A percentile compares a stretch with the other conserved stretches of the same genome.
These are phyloP conservation scores for Deroplatys truncata DNA, from an alignment of 2,888 invertebrate genomes.

Conservation along the genomic window DNA sequence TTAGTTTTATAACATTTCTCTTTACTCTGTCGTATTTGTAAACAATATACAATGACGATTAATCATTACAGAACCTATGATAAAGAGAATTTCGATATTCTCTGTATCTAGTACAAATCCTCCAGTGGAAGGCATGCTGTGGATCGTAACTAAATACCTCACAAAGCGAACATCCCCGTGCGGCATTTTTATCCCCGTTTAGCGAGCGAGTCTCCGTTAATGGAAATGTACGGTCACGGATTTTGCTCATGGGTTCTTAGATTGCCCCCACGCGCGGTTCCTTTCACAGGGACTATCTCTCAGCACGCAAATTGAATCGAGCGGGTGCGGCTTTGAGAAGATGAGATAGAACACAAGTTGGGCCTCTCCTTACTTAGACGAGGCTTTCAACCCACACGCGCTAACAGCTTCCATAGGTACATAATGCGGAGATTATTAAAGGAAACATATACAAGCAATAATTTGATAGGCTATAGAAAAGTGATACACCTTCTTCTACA, in stretches of 20 bases:
- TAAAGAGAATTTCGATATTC: too few relatives aligned
- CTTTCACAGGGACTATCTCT: background rate
- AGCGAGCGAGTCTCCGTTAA: background rate
- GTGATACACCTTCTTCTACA: background rate
- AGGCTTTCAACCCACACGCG: background rate
- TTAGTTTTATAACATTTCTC: too few relatives aligned
- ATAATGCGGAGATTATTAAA: background rate
- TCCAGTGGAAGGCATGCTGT: background rate
- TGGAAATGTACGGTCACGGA: constrained; percentile 16
- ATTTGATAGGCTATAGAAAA: background rate
- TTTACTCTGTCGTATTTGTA: too few relatives aligned
- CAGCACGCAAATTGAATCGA: constrained; percentile 14
- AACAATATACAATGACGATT: too few relatives aligned
- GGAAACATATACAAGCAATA: background rate
- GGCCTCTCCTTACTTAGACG: background rate
- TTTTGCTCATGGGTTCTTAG: constrained; percentile 17
- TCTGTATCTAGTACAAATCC: too few relatives aligned
- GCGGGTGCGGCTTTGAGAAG: constrained; percentile 9
- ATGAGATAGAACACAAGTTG: constrained; percentile 8
- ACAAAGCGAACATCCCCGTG: background rate
- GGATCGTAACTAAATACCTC: background rate
- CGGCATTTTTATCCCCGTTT: background rate
- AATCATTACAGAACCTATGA: too few relatives aligned
- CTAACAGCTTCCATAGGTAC: background rate
- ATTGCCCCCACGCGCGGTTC: background rate